Percentiles rank a stretch among this genome's conserved stretches.
Conservation (phyloP, 2,888 invertebrate species). For the Dendrolimus houi region DNA sequence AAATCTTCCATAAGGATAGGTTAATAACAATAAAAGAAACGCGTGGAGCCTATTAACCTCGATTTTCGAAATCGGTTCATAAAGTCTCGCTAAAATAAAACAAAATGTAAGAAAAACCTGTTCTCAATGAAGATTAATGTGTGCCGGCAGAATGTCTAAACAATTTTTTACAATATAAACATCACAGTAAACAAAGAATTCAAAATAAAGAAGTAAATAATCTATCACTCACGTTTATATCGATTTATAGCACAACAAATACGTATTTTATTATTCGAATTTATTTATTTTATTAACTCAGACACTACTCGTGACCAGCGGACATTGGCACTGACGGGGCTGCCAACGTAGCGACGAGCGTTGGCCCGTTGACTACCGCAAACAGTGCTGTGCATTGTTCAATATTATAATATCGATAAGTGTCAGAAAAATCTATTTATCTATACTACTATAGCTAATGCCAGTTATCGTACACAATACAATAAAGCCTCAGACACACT, state of each 20-base stretch:
- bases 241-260: conserved; percentile 14
- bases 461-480: too few species aligned
- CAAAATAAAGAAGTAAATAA: neutral
- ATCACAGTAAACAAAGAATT: neutral
- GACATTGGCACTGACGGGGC: conserved; percentile 58
- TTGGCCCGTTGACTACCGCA: too few species aligned
- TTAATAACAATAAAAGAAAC: conserved; percentile 9
- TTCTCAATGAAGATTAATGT: conserved; percentile 25
- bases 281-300: conserved; percentile 14
- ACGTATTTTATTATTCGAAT: conserved; percentile 11
- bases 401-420: too few species aligned
- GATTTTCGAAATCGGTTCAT: conserved; percentile 10
- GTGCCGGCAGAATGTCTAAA: neutral
- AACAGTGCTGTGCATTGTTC: too few species aligned
- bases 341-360: conserved; percentile 39
- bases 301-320: conserved; percentile 61
- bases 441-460: too few species aligned
- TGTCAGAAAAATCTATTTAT: too few species aligned
- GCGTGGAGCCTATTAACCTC: conserved; percentile 1
- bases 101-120: conserved; percentile 44
- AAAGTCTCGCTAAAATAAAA: conserved; percentile 18
- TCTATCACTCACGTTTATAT: conserved; percentile 14
- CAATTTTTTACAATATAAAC: neutral
- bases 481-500: too few species aligned
- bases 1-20: neutral